A percentile compares a stretch with the other conserved stretches of the same genome.
phyloP scores from a whole-genome alignment of 2,797 vertebrate species.

The Myotis planiceps region DNA sequence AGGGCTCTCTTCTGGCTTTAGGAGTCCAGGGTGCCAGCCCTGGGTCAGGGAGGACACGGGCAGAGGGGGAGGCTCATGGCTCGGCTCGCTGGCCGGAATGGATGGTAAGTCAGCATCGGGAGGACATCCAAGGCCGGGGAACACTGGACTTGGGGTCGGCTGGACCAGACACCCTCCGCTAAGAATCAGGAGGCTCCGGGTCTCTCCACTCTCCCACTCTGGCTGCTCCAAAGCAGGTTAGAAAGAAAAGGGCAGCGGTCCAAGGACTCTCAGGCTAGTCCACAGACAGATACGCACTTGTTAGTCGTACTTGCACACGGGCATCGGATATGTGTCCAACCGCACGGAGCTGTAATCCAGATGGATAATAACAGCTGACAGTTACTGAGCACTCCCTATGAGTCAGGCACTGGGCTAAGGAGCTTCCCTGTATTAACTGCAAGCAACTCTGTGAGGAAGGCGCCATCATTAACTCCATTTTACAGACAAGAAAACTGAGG shows the following conservation, averaged over 20 bases:
- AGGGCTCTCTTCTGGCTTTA: background rate
- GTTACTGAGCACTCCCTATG: background rate
- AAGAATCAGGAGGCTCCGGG: background rate
- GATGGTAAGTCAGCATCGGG: background rate
- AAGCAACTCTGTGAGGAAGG: background rate
- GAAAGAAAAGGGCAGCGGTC: background rate
- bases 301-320: background rate
- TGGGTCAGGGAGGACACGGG: background rate
- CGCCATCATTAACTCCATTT: background rate
- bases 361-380: background rate
- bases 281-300: background rate
- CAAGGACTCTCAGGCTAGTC: background rate
- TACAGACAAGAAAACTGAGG: background rate
- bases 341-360: too few species aligned
- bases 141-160: too few species aligned
- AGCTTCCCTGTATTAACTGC: background rate
- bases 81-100: background rate
- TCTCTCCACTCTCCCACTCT: background rate
- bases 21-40: fast-evolving
- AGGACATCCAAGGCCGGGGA: background rate
- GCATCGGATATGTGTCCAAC: background rate
- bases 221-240: background rate
- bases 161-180: background rate
- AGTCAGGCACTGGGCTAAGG: background rate
- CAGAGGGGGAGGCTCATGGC: background rate